Evolutionary conservation across 2,888 invertebrate genomes (phyloP), one percentile per base, ranked within the genome.

Genomic region (Psylliodes chrysocephalus): DNA sequence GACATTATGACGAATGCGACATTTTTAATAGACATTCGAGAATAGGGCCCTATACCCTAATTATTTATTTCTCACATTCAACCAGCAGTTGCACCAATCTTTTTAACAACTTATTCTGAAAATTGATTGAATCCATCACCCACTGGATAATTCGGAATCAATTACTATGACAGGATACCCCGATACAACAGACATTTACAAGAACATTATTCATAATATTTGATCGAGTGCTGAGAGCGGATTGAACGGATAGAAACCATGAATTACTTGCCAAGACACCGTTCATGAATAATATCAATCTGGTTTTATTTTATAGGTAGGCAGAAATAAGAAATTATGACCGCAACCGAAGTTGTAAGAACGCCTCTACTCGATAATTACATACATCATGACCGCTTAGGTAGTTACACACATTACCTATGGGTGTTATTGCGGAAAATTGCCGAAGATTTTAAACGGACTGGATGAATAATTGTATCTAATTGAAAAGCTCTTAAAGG

Each of bases 351-450:
- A 54, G 19, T 28, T 42, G 54, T 53, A 22, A 40, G 42, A 54
- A 40, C 42, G 42, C 54, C 42, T 28, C 28, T 25, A 28, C 28
- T 6, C 42, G 28, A 54, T 42, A 54, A 54, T 54, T 54, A 54
- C 42, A 54, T 54, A 54, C 54, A 54, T 54, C 54, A 28, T 2
- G 42, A 42, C 8, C 42, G 22, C 42, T n/a, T 53, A 53, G 18
- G 18, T 12, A 30, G 8, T 8, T 10, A 2, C 30, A 8, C n/a
- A 8, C n/a, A 30, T 30, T 30, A 38, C 8, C 10, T n/a, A 15
- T 5, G 2, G 2, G 38, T 14, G 4, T 38, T 38, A 14, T 2
- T 7, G 7, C 12, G 3, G 12, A 38, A 38, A 14, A 38, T 38
- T 38, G 38, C n/a, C n/a, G n/a, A n/a, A n/a, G n/a, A 38, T 2